phyloP scores from a whole-genome alignment of 37 sponge, comb jelly and placozoan genomes.

The Geodia barretti region DNA sequence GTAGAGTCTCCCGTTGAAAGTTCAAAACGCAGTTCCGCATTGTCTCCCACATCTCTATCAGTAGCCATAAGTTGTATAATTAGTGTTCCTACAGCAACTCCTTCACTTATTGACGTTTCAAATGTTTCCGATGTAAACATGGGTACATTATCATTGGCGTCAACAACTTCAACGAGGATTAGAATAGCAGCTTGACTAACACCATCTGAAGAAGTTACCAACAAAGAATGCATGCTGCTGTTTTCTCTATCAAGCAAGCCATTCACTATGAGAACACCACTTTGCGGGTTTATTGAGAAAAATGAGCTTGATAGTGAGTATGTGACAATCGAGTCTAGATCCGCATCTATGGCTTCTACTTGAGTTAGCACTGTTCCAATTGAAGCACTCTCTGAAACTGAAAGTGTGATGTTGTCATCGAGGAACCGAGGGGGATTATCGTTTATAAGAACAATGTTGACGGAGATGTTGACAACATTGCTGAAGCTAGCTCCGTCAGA shows the following conservation, averaged over 20 bases:
- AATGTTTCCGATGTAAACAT: slow-evolving; percentile 7
- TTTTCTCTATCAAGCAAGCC: slow-evolving; percentile 37
- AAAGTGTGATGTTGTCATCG: background rate
- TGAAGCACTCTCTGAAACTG: slow-evolving; percentile 11
- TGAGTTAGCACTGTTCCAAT: slow-evolving; percentile 16
- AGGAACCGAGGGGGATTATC: slow-evolving; percentile 39
- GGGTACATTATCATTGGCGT: slow-evolving; percentile 56
- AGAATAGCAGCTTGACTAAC: slow-evolving; percentile 3
- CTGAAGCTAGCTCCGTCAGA: slow-evolving; percentile 51
- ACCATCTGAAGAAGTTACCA: slow-evolving; percentile 40
- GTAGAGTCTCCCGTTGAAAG: slow-evolving; percentile 23
- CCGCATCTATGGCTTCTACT: slow-evolving; percentile 41
- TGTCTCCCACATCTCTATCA: slow-evolving; percentile 55
- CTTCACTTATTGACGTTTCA: slow-evolving; percentile 24
- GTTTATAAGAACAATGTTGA: slow-evolving; percentile 23
- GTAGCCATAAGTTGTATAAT: slow-evolving; percentile 26
- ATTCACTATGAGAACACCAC: slow-evolving; percentile 26
- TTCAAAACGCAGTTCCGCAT: slow-evolving; percentile 35
- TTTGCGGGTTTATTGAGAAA: slow-evolving; percentile 17
- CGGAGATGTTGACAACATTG: background rate
- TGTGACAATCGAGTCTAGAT: slow-evolving; percentile 38
- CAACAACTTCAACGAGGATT: slow-evolving; percentile 29
- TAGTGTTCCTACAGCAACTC: slow-evolving; percentile 16
- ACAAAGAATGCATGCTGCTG: slow-evolving; percentile 1
- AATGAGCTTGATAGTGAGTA: slow-evolving; percentile 10